phyloP scores from a whole-genome alignment of 2,888 invertebrate genomes.

The Leptopilina drosophilae region DNA sequence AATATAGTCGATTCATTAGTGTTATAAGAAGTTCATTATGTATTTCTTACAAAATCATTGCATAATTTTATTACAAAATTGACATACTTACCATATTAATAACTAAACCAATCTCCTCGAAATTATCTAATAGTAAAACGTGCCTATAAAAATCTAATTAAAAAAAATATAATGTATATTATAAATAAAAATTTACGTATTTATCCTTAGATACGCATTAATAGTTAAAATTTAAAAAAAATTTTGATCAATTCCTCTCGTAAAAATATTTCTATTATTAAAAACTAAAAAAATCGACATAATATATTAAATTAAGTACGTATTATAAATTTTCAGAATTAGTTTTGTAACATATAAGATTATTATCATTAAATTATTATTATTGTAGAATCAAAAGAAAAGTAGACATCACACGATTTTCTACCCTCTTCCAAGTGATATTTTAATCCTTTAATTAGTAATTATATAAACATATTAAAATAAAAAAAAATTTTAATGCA shows the following conservation, averaged over 20 bases:
- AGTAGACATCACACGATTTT: conserved; percentile 13
- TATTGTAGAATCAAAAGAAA: neutral
- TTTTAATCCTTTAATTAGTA: neutral
- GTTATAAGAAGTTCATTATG: too few relatives aligned
- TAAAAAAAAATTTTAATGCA: conserved; percentile 1
- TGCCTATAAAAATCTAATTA: conserved; percentile 20
- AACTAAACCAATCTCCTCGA: conserved; percentile 20
- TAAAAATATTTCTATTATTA: neutral
- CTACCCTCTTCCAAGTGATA: conserved; percentile 2
- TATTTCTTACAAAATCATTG: too few relatives aligned
- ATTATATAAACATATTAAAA: neutral
- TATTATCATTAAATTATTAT: neutral
- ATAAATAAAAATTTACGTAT: neutral
- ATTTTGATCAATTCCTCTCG: neutral
- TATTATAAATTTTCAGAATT: conserved; percentile 4
- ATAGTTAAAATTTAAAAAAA: neutral
- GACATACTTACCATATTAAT: neutral
- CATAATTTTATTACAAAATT: too few relatives aligned
- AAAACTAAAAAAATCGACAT: neutral
- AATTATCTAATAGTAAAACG: conserved; percentile 19
- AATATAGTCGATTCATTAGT: too few relatives aligned
- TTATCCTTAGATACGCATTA: neutral
- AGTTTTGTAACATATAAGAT: conserved; percentile 15
- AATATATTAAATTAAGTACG: neutral
- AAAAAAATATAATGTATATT: neutral